Base-by-base conservation (phyloP, 2,113 vertebrate genomes). In the Mixornis gularis region DNA sequence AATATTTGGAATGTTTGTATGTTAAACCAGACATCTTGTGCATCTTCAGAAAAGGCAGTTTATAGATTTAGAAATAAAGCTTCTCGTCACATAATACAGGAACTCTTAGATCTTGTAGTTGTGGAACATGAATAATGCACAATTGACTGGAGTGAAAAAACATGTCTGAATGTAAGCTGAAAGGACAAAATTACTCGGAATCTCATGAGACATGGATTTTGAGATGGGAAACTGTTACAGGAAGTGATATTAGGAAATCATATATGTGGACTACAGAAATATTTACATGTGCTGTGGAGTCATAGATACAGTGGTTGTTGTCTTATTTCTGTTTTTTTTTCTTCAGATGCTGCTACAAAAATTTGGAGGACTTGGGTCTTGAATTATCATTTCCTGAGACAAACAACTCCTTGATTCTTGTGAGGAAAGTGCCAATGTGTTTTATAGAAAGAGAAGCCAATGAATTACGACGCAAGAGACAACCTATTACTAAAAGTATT, bases 371-470 rank as follows among this genome's bases (percentile, higher is more conserved):
- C 79, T 94, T 98, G 64, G 99, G 99, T 36, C 97, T 99, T 91
- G 98, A 98, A 90, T 91, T 99, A 76, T 94, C 89, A 6, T 99
- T 99, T 95, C 97, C 98, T 59, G 95, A 97, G 38, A 92, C 89
- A 20, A 97, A 87, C 26, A 96, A 91, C 46, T 95, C 97, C 19
- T 91, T 90, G 30, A 94, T 99, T 51, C 97, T 98, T 51, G 97
- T 99, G 30, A 97, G 96, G 65, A 98, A 98, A 89, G 98, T 99
- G 34, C 99, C 99, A 3, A 56, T 98, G 78, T 99, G 99, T 85
- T 99, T 99, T 86, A 89, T 98, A 89, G 99, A 99, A 96, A 98
- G 98, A 97, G 99, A 99, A 95, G 98, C 97, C 90, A 99, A 95
- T 70, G 99, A 99, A 92, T 93, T 98, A 60, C 98, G 97, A 10